Evolutionary conservation across 1,140 invertebrate species (phyloP).

Genomic region (Drosophila saltans): DNA sequence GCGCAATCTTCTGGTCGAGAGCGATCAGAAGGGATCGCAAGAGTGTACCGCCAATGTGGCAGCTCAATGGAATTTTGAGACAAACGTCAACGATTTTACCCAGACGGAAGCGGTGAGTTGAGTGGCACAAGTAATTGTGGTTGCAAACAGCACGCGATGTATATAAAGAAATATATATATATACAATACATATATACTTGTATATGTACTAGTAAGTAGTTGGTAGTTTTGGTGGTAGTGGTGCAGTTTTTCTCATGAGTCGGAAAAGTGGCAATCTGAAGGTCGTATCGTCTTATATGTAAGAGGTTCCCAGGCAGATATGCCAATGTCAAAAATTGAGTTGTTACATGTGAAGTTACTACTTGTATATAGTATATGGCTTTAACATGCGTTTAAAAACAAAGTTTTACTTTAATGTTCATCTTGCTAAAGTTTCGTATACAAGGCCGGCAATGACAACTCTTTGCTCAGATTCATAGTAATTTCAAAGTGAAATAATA

Average conservation of each 20-base stretch:
- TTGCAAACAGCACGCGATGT: conserved; percentile 58
- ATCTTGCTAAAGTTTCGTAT: neutral
- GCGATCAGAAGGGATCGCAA: conserved; percentile 89
- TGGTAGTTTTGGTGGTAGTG: conserved; percentile 11
- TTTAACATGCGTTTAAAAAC: neutral
- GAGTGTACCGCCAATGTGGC: conserved; percentile 92
- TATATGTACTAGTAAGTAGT: neutral
- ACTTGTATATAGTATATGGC: no score
- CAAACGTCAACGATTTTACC: conserved; percentile 92
- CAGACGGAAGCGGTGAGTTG: conserved; percentile 92
- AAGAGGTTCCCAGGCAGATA: conserved; percentile 69
- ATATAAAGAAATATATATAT: neutral
- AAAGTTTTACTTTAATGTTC: neutral
- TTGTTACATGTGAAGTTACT: conserved; percentile 28
- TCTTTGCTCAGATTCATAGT: neutral
- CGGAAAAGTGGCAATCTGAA: conserved; percentile 50
- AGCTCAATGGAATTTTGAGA: conserved; percentile 94
- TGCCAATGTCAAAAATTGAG: conserved; percentile 68
- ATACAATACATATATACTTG: neutral
- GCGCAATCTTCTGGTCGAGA: conserved; percentile 86
- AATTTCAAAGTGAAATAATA: neutral
- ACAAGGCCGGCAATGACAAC: neutral
- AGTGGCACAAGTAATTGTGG: conserved; percentile 36
- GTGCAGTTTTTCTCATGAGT: conserved; percentile 52
- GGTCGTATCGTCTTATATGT: conserved; percentile 48